Percentiles rank a stretch among this genome's conserved stretches.
These are phyloP conservation scores for Epinotia brunnichana DNA, from an alignment of 2,888 invertebrate genomes.

Conservation along the genomic window DNA sequence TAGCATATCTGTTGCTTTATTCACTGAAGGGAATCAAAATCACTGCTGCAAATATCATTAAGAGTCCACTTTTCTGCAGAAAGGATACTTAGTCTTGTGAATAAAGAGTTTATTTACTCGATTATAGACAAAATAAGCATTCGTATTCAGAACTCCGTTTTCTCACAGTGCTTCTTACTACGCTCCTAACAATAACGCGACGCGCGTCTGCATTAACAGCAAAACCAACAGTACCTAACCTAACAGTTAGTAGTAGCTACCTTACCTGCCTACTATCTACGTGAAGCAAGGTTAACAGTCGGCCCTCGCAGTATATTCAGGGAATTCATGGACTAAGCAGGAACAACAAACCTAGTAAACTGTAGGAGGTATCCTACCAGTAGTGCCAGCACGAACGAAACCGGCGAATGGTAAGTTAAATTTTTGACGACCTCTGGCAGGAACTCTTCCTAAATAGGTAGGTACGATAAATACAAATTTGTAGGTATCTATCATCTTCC, in stretches of 20 bases:
- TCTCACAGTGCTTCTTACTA: background rate
- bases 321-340: background rate
- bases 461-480: background rate
- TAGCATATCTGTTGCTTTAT: no score
- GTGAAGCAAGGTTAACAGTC: background rate
- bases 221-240: background rate
- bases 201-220: conserved; percentile 4
- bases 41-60: background rate
- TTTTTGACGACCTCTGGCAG: no score
- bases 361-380: background rate
- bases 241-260: conserved; percentile 3
- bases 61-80: background rate
- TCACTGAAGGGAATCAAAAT: background rate
- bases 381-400: no score
- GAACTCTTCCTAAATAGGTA: no score
- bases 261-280: background rate
- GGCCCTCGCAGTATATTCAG: background rate
- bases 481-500: background rate
- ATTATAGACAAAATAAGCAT: background rate
- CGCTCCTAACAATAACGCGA: background rate
- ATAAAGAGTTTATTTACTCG: background rate
- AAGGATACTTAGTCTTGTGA: background rate
- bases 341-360: background rate
- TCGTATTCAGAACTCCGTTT: background rate
- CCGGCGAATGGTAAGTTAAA: no score